A percentile compares a stretch with the other conserved stretches of the same genome.
Conservation (phyloP, 2,113 vertebrate species). For the Uropsilus gracilis region DNA sequence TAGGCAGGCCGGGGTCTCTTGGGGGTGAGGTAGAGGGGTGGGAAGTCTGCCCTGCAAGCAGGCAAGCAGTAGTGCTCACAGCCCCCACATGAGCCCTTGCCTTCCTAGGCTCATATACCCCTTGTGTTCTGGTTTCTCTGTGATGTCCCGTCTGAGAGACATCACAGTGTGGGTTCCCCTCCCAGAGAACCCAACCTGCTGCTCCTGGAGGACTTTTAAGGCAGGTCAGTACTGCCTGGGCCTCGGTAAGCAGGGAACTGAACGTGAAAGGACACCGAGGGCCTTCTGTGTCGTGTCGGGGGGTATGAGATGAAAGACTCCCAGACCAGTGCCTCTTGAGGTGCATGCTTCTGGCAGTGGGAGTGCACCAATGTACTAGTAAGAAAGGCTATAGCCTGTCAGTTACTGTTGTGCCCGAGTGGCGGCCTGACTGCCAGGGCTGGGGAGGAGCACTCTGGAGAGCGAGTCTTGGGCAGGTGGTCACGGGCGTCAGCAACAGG, state of each 20-base stretch:
- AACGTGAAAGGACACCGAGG: not conserved
- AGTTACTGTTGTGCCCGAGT: not conserved
- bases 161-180: not conserved
- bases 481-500: slow-evolving; percentile 62
- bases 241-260: not conserved
- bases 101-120: no score
- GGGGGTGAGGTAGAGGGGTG: not conserved
- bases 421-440: not conserved
- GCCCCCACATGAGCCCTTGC: not conserved
- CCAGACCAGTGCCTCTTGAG: not conserved
- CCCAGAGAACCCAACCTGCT: not conserved
- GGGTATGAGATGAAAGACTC: not conserved
- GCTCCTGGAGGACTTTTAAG: not conserved
- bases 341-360: no score
- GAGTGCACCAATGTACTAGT: not conserved
- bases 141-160: not conserved
- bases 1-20: not conserved
- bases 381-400: not conserved
- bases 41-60: not conserved
- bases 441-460: not conserved
- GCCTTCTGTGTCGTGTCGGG: rapidly evolving
- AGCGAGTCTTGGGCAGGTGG: slow-evolving; percentile 70
- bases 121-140: not conserved
- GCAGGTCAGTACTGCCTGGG: not conserved
- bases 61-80: not conserved